Evolutionary conservation across 2,113 vertebrate species (phyloP).

Genomic region (Diadophis punctatus): DNA sequence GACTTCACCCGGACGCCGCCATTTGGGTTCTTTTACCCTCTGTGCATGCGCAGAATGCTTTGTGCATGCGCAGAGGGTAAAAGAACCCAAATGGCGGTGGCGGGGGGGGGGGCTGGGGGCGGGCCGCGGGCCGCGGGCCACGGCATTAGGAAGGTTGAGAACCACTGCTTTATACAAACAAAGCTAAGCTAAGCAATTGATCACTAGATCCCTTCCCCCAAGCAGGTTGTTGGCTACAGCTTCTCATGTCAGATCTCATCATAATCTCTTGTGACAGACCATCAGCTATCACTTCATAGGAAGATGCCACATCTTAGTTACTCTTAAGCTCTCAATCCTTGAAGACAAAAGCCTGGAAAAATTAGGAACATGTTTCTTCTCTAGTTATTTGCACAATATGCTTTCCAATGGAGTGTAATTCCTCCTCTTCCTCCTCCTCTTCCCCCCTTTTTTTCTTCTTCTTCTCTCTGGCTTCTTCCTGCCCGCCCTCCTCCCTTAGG

Average conservation of each 20-base stretch:
- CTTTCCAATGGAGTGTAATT: conserved; percentile 62
- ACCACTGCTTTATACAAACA: no score
- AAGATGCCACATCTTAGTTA: conserved; percentile 64
- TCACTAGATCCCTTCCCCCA: conserved; percentile 41
- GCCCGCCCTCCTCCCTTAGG: conserved; percentile 41
- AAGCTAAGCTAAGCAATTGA: conserved; percentile 20
- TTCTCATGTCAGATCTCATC: conserved; percentile 57
- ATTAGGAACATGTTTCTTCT: conserved; percentile 68
- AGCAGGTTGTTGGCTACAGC: conserved; percentile 39
- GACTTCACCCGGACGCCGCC: no score
- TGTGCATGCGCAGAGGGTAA: no score
- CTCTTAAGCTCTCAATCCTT: conserved; percentile 57
- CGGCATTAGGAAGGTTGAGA: no score
- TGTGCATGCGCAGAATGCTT: no score
- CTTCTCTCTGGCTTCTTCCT: conserved; percentile 27
- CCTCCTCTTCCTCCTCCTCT: conserved; percentile 9
- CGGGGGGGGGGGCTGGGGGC: no score
- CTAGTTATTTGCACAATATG: conserved; percentile 55
- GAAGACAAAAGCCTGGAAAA: conserved; percentile 70
- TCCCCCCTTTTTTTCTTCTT: conserved; percentile 20
- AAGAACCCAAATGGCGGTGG: no score
- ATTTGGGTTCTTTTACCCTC: no score
- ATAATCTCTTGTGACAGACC: conserved; percentile 47
- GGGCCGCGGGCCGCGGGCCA: no score
- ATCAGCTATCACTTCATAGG: conserved; percentile 50